Base-by-base conservation (phyloP, 2,888 invertebrate species). In the Hirtodrosophila duncani region DNA sequence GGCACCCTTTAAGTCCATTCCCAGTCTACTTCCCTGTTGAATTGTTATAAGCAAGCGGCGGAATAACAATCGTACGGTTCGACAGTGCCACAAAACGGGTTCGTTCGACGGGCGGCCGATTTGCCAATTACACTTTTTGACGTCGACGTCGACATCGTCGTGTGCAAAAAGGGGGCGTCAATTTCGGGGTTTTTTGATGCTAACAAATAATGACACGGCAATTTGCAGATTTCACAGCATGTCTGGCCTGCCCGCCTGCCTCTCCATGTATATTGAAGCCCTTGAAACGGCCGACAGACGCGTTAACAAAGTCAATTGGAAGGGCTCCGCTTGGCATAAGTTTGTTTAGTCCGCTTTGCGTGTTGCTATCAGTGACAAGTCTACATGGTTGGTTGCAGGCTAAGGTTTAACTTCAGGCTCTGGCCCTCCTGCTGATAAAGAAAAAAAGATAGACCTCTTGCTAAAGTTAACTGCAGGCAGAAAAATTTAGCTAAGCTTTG, bases 141-240 rank as follows among this genome's bases (percentile, higher is more conserved):
- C 84, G 83, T 78, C 66, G 65, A 60, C 67, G 17, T 59, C 38
- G 43, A 27, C 44, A 29, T 3, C 46, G 43, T 11, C 38, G 56
- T 45, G 55, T 34, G 41, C 21, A 27, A 23, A 44, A 10, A 34
- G 14, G 41, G 51, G 49, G 49, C 49, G 49, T 49, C 20, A 9
- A 27, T 13, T 26, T 31, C 18, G 17, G 18, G 33, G 18, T 17
- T 16, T 31, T 63, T 74, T 83, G 82, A 83, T 78, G 69, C 77
- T 83, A 83, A 83, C 83, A 83, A 83, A 83, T 84, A 84, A 83
- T 84, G 83, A 83, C 83, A 84, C 68, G 75, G 82, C 83, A 83
- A 83, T 83, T 83, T 83, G 83, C 83, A 83, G 83, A 83, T 81
- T 82, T 84, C 83, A 79, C 75, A 83, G 82, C 82, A 82, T 70